Evolutionary conservation across 2,797 vertebrate species (phyloP).

Genomic region (Hippocampus kuda): DNA sequence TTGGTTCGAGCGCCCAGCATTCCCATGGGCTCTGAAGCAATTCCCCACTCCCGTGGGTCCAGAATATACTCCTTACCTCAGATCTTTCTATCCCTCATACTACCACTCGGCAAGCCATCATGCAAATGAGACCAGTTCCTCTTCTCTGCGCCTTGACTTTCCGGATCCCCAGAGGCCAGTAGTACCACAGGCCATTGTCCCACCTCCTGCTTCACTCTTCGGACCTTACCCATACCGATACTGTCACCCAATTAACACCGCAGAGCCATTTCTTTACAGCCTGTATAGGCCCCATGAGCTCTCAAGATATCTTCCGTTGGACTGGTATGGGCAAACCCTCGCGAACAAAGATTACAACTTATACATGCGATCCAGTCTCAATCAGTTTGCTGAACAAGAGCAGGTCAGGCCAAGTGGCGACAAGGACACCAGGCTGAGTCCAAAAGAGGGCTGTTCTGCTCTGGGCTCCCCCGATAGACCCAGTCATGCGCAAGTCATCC

Average conservation of each 20-base stretch:
- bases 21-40: slow-evolving; percentile 73
- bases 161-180: slow-evolving; percentile 76
- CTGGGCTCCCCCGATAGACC: slow-evolving; percentile 89
- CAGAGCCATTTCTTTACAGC: slow-evolving; percentile 68
- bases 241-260: slow-evolving; percentile 69
- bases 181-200: slow-evolving; percentile 74
- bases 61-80: slow-evolving; percentile 74
- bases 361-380: slow-evolving; percentile 59
- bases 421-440: slow-evolving; percentile 78
- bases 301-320: slow-evolving; percentile 52
- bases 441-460: slow-evolving; percentile 80
- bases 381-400: slow-evolving; percentile 33
- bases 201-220: slow-evolving; percentile 55
- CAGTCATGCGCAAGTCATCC: slow-evolving; percentile 74
- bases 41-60: slow-evolving; percentile 65
- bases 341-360: slow-evolving; percentile 61
- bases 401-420: slow-evolving; percentile 57
- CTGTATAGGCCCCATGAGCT: slow-evolving; percentile 73
- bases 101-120: slow-evolving; percentile 64
- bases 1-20: slow-evolving; percentile 67
- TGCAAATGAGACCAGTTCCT: slow-evolving; percentile 61
- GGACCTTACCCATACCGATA: slow-evolving; percentile 78
- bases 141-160: slow-evolving; percentile 62
- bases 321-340: slow-evolving; percentile 65
- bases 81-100: slow-evolving; percentile 73